Conservation (phyloP, 2,113 vertebrate species). For the Paraplagusia blochii region DNA sequence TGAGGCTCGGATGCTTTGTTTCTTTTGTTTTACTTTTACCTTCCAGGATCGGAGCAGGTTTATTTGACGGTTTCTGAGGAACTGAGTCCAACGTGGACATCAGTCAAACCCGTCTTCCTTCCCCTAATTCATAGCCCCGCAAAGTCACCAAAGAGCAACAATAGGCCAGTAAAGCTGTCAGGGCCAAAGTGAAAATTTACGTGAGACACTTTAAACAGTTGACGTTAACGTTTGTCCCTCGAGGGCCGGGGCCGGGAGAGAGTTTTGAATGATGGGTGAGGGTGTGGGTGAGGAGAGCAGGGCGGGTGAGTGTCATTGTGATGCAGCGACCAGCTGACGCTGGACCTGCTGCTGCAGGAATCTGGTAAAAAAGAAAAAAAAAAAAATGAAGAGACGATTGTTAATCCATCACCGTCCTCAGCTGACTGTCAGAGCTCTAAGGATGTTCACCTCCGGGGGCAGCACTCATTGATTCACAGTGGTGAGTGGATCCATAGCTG, state of each 20-base stretch:
- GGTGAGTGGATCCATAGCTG: conserved; percentile 52
- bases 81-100: conserved; percentile 40
- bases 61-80: conserved; percentile 29
- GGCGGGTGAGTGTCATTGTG: conserved; percentile 16
- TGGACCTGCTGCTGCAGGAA: neutral
- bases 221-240: conserved; percentile 29
- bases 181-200: conserved; percentile 53
- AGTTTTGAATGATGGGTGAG: conserved; percentile 11
- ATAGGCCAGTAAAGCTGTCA: conserved; percentile 71
- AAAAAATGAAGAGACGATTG: conserved; percentile 24
- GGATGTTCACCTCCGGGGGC: conserved; percentile 63
- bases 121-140: conserved; percentile 56
- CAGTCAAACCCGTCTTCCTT: conserved; percentile 56
- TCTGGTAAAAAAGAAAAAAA: conserved; percentile 8
- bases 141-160: conserved; percentile 64
- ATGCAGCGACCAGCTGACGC: conserved; percentile 12
- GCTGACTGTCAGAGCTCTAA: conserved; percentile 52
- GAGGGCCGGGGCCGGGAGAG: conserved; percentile 19
- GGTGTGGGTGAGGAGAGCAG: neutral
- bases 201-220: conserved; percentile 47
- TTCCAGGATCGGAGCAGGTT: conserved; percentile 19
- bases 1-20: too few relatives aligned
- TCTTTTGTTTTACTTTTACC: too few relatives aligned
- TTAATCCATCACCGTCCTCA: conserved; percentile 63
- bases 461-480: conserved; percentile 46